Percentiles rank a stretch among this genome's conserved stretches.
Conservation (phyloP, 2,888 invertebrate genomes). For the Pyrochroa serraticornis region DNA sequence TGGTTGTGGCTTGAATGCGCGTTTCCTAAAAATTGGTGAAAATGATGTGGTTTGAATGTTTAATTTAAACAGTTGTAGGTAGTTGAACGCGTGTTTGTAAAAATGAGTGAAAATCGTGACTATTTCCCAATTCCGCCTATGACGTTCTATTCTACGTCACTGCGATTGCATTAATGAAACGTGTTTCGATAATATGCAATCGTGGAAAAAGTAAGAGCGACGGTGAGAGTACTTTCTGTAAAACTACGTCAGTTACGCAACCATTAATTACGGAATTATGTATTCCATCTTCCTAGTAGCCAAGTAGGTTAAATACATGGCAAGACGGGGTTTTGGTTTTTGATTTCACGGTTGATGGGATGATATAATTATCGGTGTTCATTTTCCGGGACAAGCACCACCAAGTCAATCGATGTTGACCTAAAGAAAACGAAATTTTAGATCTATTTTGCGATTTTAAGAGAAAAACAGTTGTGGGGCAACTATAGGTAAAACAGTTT, state of each 20-base stretch:
- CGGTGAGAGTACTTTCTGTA: conserved; percentile 12
- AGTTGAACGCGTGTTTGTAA: too few relatives aligned
- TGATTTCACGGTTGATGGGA: conserved; percentile 2
- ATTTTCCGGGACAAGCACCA: too few relatives aligned
- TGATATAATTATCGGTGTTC: too few relatives aligned
- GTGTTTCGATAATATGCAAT: conserved; percentile 16
- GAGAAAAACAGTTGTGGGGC: too few relatives aligned
- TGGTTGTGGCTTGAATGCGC: too few relatives aligned
- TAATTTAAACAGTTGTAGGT: conserved; percentile 6
- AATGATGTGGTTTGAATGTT: background rate
- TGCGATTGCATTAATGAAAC: conserved; percentile 3
- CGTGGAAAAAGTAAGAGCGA: conserved; percentile 16
- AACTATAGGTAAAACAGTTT: too few relatives aligned
- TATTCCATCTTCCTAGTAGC: conserved; percentile 13
- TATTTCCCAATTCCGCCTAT: too few relatives aligned
- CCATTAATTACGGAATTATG: conserved; percentile 1
- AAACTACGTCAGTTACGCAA: conserved; percentile 12
- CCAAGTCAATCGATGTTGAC: too few relatives aligned
- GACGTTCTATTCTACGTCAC: conserved; percentile 3
- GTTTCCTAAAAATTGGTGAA: too few relatives aligned
- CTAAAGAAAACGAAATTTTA: too few relatives aligned
- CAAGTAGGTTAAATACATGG: conserved; percentile 7
- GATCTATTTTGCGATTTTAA: too few relatives aligned
- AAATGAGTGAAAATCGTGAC: too few relatives aligned
- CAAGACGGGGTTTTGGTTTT: conserved; percentile 5